Percentiles rank a stretch among this genome's conserved stretches.
Evolutionary conservation across 2,797 vertebrate species (phyloP).

Genomic region (Gymnoscopelus braueri): DNA sequence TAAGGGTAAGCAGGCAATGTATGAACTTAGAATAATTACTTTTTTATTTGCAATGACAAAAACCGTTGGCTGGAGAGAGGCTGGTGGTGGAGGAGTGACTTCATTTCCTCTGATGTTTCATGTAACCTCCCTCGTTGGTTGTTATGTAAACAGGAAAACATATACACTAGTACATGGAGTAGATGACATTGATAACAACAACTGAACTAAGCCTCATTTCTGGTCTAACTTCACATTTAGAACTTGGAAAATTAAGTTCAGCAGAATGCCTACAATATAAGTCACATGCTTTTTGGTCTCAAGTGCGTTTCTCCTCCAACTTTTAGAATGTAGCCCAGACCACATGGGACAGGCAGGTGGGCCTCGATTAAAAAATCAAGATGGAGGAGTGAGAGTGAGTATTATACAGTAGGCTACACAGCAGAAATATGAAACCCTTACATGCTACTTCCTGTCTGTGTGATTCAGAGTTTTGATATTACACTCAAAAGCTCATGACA

Average conservation of each 20-base stretch:
- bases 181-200: neutral
- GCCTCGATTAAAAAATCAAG: conserved; percentile 73
- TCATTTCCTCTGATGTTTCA: neutral
- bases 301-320: neutral
- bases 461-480: conserved; percentile 3
- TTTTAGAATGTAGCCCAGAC: conserved; percentile 80
- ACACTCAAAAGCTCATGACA: neutral
- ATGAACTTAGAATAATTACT: too few relatives aligned
- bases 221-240: too few relatives aligned
- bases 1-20: too few relatives aligned
- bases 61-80: too few relatives aligned
- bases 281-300: too few relatives aligned
- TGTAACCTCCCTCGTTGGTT: neutral
- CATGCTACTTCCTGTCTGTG: conserved; percentile 48
- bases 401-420: neutral
- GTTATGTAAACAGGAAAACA: conserved; percentile 10
- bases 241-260: too few relatives aligned
- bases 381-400: conserved; percentile 81
- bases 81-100: neutral
- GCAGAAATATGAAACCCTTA: conserved; percentile 7
- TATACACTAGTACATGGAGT: neutral
- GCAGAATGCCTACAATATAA: too few relatives aligned
- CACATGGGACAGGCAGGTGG: conserved; percentile 44
- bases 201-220: too few relatives aligned
- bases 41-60: too few relatives aligned